Evolutionary conservation across 2,888 invertebrate species (phyloP), one percentile per base, ranked within the genome.

Genomic region (Noctua comes): DNA sequence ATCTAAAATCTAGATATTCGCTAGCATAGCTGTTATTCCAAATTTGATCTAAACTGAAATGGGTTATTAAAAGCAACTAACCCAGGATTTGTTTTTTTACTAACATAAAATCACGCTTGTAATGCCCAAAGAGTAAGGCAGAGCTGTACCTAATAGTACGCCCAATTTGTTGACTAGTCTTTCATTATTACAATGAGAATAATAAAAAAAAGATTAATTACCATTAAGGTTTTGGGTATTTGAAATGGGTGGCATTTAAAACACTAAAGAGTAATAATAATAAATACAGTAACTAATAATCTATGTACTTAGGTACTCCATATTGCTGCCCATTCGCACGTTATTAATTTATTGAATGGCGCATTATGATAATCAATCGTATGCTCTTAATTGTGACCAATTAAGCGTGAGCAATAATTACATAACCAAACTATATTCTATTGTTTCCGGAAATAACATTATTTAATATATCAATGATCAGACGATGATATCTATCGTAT

Each of bases 351-450:
- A 84, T 82, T 82, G 77, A 79, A 84, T 82, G 43, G 51, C 76
- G 77, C 57, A 80, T 81, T 82, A 81, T 86, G 79, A 84, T 88
- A 82, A 87, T 86, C 85, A 84, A 80, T 77, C 68, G 80, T 79
- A 66, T 69, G 73, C 57, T 68, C 69, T 66, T 84, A 87, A 88
- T 85, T 87, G 80, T 75, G 76, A 87, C 80, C 79, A 79, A 80
- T 79, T 88, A 84, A 80, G 76, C 88, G 79, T 80, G 77, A 84
- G 65, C 79, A 70, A 77, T 78, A 81, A 87, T 87, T 82, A 85
- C 71, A 79, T 87, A 78, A 81, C 78, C 48, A 76, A 64, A 46
- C 54, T 68, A 68, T 65, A 70, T 77, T 76, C 24, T 68, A 81
- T 77, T 81, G 83, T 79, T 77, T 71, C 71, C 68, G 57, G 75